These are phyloP conservation scores for Drosophila cardini DNA, from an alignment of 1,140 invertebrate genomes.

Conservation along the genomic window DNA sequence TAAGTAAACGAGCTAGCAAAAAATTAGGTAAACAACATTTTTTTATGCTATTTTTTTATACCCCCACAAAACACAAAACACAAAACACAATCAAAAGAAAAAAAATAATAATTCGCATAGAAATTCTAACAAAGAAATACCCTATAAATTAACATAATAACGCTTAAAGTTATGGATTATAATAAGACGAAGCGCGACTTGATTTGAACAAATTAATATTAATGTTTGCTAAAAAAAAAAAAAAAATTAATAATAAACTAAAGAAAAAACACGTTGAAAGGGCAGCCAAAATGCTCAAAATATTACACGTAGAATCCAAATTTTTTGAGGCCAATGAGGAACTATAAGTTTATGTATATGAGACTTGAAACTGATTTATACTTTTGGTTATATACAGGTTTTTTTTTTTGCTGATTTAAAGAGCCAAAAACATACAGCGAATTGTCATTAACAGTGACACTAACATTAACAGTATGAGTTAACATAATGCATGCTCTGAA, in stretches of 20 bases:
- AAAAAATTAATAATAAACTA: no score
- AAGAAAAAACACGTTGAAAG: conserved; percentile 14
- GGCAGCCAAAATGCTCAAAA: background rate
- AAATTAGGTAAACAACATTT: conserved; percentile 52
- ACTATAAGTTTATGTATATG: background rate
- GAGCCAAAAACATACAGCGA: background rate
- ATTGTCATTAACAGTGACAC: conserved; percentile 4
- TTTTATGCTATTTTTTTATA: background rate
- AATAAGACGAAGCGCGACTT: conserved; percentile 39
- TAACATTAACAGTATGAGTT: conserved; percentile 2
- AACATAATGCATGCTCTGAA: conserved; percentile 1
- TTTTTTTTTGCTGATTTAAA: conserved; percentile 10
- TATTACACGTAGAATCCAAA: conserved; percentile 7
- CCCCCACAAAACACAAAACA: conserved; percentile 18
- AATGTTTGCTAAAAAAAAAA: conserved; percentile 64
- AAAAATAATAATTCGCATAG: conserved; percentile 51
- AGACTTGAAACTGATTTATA: background rate
- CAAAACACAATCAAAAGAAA: no score
- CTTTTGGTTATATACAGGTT: conserved; percentile 10
- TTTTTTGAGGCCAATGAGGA: conserved; percentile 18
- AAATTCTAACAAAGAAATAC: conserved; percentile 54
- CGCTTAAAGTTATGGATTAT: conserved; percentile 49
- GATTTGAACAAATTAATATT: conserved; percentile 61
- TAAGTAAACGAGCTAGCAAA: conserved; percentile 37
- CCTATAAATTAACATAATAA: conserved; percentile 54